Conservation (phyloP, 2,888 invertebrate genomes). For the Oligia latruncula region DNA sequence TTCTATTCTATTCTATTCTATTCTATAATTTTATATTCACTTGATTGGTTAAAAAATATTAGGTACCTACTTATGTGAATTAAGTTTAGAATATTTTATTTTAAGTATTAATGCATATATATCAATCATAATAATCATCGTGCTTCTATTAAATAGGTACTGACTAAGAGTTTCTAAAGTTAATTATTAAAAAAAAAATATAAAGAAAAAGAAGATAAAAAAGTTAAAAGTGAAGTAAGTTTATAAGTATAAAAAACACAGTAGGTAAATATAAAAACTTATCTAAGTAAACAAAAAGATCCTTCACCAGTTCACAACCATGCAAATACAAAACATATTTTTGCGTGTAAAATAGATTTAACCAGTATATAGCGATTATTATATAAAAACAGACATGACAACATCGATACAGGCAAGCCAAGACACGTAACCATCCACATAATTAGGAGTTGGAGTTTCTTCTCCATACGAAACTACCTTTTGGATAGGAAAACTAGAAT, state of each 20-base stretch:
- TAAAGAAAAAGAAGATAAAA: background rate
- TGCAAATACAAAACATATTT: constrained; percentile 7
- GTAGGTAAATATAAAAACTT: background rate
- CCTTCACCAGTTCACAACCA: background rate
- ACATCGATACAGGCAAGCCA: background rate
- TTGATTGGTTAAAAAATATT: constrained; percentile 4
- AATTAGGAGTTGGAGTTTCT: too few species aligned
- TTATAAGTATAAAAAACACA: background rate
- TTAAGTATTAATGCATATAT: background rate
- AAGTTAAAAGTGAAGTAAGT: too few species aligned
- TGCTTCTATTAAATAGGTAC: too few species aligned
- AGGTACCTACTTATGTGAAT: background rate
- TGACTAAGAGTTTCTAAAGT: background rate
- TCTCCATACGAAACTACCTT: too few species aligned
- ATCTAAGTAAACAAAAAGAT: background rate
- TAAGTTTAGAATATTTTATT: background rate
- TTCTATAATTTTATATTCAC: constrained; percentile 6
- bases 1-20: too few species aligned
- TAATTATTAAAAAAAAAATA: too few species aligned
- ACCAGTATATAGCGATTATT: background rate
- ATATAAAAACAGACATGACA: background rate
- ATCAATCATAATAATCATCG: background rate
- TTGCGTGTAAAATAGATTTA: background rate
- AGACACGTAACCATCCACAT: background rate
- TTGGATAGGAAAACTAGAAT: too few species aligned